phyloP scores from a whole-genome alignment of 1,140 invertebrate genomes.

The Pseudomyrmex pallidus region DNA sequence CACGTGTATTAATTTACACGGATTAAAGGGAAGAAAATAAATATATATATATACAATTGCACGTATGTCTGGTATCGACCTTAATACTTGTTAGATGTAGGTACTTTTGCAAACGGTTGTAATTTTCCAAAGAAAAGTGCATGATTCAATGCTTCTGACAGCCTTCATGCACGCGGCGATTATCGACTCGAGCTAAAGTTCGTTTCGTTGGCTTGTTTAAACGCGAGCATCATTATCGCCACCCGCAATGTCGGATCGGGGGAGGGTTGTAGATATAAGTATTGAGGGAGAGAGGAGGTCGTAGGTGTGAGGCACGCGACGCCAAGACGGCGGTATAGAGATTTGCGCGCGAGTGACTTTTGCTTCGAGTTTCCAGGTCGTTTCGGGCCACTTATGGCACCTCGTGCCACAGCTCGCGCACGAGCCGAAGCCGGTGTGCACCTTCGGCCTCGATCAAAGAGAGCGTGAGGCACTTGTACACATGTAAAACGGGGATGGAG shows the following conservation, averaged over 20 bases:
- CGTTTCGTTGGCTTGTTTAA: conserved; percentile 38
- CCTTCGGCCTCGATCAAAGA: conserved; percentile 38
- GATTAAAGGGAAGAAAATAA: too few species aligned
- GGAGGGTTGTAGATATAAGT: neutral
- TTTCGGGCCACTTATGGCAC: conserved; percentile 60
- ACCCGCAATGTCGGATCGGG: conserved; percentile 10
- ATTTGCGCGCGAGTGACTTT: conserved; percentile 37
- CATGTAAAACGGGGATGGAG: neutral
- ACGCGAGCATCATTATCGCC: conserved; percentile 33
- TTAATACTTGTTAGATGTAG: too few species aligned
- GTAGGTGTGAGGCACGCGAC: conserved; percentile 10
- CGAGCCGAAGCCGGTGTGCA: conserved; percentile 11
- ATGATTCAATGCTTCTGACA: conserved; percentile 47
- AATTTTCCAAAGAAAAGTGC: conserved; percentile 24
- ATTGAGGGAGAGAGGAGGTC: conserved; percentile 3
- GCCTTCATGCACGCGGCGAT: conserved; percentile 25
- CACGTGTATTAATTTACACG: too few species aligned
- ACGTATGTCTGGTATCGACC: too few species aligned
- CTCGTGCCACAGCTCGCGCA: conserved; percentile 22
- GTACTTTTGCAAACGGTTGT: neutral
- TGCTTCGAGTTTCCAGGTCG: conserved; percentile 51
- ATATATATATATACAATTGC: too few species aligned
- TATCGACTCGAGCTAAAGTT: conserved; percentile 24
- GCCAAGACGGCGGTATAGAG: neutral
- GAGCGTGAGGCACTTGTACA: conserved; percentile 16